A percentile compares a stretch with the other conserved stretches of the same genome.
Evolutionary conservation across 2,888 invertebrate genomes (phyloP).

Genomic region (Diarsia rubi): DNA sequence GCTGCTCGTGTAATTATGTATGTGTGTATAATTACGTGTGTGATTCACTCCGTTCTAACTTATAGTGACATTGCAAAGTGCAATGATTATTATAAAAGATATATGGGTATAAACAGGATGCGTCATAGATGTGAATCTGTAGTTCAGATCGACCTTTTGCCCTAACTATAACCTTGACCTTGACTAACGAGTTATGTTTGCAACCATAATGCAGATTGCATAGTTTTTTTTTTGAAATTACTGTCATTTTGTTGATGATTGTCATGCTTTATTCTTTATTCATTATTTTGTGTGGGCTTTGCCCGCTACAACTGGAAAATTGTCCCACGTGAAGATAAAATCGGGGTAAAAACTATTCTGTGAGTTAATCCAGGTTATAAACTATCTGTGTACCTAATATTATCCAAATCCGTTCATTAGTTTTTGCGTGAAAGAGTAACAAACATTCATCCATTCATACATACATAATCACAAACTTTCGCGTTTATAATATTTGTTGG

Average conservation of each 20-base stretch:
- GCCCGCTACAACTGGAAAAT: too few species aligned
- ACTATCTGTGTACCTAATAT: too few species aligned
- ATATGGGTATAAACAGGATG: constrained; percentile 2
- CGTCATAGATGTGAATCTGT: constrained; percentile 44
- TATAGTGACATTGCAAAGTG: constrained; percentile 26
- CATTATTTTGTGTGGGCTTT: too few species aligned
- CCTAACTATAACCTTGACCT: constrained; percentile 48
- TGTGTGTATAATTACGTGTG: neutral
- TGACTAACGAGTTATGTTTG: constrained; percentile 39
- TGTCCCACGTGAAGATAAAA: too few species aligned
- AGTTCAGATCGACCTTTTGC: constrained; percentile 54
- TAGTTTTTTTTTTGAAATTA: constrained; percentile 39
- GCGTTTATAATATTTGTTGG: too few species aligned
- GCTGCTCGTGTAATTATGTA: too few species aligned
- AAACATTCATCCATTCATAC: too few species aligned
- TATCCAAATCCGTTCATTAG: too few species aligned
- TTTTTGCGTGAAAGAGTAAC: too few species aligned
- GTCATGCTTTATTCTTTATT: constrained; percentile 14
- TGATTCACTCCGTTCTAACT: neutral
- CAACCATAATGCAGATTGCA: constrained; percentile 16
- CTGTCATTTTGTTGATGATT: constrained; percentile 39
- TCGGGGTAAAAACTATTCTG: too few species aligned
- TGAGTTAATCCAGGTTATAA: too few species aligned
- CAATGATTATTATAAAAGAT: constrained; percentile 8
- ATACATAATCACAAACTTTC: too few species aligned